Conservation (phyloP, 2,113 vertebrate species). For the Harpagus bidentatus region DNA sequence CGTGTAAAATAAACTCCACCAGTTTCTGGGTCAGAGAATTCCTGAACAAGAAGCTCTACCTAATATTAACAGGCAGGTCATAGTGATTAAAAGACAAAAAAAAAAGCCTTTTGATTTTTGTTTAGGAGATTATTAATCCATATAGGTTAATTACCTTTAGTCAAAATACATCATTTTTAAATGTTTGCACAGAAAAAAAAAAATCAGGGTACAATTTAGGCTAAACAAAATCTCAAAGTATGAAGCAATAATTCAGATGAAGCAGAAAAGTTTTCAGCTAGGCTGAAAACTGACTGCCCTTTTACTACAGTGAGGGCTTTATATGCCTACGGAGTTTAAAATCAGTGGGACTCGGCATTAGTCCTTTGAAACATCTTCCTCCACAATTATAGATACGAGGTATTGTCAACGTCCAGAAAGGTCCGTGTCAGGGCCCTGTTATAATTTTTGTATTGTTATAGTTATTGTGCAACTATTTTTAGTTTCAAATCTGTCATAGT, state of each 20-base stretch:
- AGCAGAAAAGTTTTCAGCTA: neutral
- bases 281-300: neutral
- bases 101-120: neutral
- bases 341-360: neutral
- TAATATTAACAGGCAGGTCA: neutral
- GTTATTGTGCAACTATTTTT: neutral
- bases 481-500: neutral
- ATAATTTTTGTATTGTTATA: neutral
- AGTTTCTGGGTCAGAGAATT: neutral
- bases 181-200: neutral
- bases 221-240: neutral
- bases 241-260: neutral
- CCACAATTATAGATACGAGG: neutral
- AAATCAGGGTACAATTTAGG: neutral
- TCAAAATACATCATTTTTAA: neutral
- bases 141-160: neutral
- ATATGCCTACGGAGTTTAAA: neutral
- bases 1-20: neutral
- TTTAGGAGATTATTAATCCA: neutral
- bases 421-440: neutral
- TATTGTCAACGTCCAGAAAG: neutral
- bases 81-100: neutral
- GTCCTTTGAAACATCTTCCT: neutral
- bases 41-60: neutral
- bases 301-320: neutral